Conservation (phyloP, 2,113 vertebrate genomes). For the Barbus barbus region DNA sequence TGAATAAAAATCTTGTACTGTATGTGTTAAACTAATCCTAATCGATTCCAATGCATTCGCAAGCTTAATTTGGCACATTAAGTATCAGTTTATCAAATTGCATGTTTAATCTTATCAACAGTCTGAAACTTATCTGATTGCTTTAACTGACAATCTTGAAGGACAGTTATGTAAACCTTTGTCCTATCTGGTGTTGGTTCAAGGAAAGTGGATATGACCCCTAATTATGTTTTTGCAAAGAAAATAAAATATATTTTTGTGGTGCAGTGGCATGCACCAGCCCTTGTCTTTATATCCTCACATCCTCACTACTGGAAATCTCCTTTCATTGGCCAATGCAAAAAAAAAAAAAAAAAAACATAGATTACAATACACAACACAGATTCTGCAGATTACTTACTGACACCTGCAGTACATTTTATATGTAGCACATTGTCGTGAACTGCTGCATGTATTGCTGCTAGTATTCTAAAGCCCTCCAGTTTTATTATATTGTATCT, state of each 20-base stretch:
- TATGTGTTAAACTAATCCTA: neutral
- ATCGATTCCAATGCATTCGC: neutral
- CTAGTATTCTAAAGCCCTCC: too few relatives aligned
- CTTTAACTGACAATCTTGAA: neutral
- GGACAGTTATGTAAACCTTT: neutral
- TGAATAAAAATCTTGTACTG: neutral
- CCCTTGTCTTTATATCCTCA: too few relatives aligned
- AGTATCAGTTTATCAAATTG: neutral
- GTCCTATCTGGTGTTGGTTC: neutral
- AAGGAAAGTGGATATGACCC: neutral
- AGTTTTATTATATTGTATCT: neutral
- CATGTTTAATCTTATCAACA: constrained; percentile 6
- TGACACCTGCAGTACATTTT: neutral
- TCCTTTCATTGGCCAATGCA: too few relatives aligned
- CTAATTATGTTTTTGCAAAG: neutral
- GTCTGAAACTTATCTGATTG: too few relatives aligned
- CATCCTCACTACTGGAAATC: neutral
- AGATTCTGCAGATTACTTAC: neutral
- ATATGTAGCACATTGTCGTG: too few relatives aligned
- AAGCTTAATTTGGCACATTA: neutral
- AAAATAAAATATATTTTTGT: neutral
- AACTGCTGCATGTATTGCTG: too few relatives aligned
- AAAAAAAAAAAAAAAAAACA: too few relatives aligned
- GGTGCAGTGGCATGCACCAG: too few relatives aligned
- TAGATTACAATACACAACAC: neutral